Conservation (phyloP, 35 echinoderm and acorn worm genomes). For the Chiridota heheva region DNA sequence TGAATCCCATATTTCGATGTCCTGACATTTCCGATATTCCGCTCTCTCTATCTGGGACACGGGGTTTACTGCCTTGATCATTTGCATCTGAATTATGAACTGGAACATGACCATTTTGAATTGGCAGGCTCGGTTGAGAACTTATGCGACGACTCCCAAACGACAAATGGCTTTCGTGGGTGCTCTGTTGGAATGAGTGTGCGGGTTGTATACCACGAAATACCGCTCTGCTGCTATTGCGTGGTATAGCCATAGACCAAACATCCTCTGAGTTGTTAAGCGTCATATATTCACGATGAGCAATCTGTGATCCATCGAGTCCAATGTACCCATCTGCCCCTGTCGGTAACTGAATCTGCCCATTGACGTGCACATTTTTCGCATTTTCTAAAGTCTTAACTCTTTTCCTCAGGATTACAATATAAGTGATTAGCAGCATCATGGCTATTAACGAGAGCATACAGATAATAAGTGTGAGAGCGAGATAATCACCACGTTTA, state of each 20-base stretch:
- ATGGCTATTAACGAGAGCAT: slow-evolving; percentile 72
- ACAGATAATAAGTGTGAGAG: slow-evolving; percentile 60
- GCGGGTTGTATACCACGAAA: slow-evolving; percentile 41
- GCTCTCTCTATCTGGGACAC: slow-evolving; percentile 16
- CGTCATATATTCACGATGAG: slow-evolving; percentile 89
- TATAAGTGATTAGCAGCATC: slow-evolving; percentile 68
- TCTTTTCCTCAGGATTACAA: slow-evolving; percentile 59
- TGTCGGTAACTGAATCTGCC: slow-evolving; percentile 41
- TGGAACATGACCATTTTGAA: slow-evolving; percentile 15
- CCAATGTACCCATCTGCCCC: slow-evolving; percentile 93
- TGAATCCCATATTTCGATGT: not conserved
- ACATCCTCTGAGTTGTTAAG: slow-evolving; percentile 80
- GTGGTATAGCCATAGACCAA: slow-evolving; percentile 63
- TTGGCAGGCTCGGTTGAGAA: slow-evolving; percentile 10
- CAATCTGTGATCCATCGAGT: slow-evolving; percentile 83
- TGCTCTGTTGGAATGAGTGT: slow-evolving; percentile 21
- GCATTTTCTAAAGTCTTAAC: slow-evolving; percentile 57
- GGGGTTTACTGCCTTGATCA: not conserved
- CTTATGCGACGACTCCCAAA: not conserved
- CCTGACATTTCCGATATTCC: slow-evolving; percentile 22
- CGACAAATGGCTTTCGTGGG: not conserved
- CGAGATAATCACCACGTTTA: slow-evolving; percentile 44
- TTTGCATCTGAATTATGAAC: slow-evolving; percentile 27
- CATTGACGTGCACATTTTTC: slow-evolving; percentile 46
- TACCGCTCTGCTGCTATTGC: slow-evolving; percentile 42